Evolutionary conservation across 1,140 invertebrate genomes (phyloP).

Genomic region (Apis florea): DNA sequence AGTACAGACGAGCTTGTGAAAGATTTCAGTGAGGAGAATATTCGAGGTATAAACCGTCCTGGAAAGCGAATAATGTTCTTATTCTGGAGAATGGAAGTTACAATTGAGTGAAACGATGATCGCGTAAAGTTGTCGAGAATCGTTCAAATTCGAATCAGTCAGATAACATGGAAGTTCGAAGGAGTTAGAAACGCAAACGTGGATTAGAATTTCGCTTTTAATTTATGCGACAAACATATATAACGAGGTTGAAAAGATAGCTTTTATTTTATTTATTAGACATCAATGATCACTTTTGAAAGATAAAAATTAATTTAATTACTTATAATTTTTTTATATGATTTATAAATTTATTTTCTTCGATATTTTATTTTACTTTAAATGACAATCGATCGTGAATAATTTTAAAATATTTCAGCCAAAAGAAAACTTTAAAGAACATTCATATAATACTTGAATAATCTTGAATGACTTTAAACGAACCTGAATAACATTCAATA

Average conservation of each 20-base stretch:
- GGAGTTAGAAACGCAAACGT: not conserved
- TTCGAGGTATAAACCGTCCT: not conserved
- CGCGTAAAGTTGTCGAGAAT: not conserved
- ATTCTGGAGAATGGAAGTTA: not conserved
- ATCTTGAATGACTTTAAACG: not conserved
- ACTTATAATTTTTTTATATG: not conserved
- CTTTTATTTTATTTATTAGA: not conserved
- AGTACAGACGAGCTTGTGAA: not conserved
- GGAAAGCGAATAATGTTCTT: not conserved
- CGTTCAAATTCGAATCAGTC: conserved; percentile 21
- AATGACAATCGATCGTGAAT: too few relatives aligned
- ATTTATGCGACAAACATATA: conserved; percentile 12
- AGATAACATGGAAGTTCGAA: not conserved
- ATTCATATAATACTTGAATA: not conserved
- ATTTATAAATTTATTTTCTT: too few relatives aligned
- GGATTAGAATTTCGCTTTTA: not conserved
- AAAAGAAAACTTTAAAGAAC: not conserved
- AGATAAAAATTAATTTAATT: not conserved
- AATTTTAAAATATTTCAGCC: not conserved
- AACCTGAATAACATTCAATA: not conserved
- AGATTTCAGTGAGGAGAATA: not conserved
- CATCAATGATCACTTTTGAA: not conserved
- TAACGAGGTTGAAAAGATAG: not conserved
- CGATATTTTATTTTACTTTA: not conserved
- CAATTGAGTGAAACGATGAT: not conserved